Conservation (phyloP, 2,113 vertebrate species). For the Gobius niger region DNA sequence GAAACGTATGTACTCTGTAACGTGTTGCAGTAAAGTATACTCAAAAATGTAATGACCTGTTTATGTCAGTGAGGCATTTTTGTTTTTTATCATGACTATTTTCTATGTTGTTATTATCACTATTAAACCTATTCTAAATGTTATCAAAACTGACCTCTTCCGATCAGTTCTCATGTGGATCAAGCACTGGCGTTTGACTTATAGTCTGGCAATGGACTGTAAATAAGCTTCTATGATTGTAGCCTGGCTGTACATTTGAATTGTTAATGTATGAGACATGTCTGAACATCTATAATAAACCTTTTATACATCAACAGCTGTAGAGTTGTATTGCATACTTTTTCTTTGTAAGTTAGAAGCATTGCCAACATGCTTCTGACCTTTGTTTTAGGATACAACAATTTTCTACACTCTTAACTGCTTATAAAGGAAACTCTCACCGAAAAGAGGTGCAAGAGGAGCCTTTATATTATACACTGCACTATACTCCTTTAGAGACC, state of each 20-base stretch:
- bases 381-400: not conserved
- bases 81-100: slow-evolving; percentile 30
- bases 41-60: slow-evolving; percentile 72
- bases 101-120: slow-evolving; percentile 44
- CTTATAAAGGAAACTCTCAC: not conserved
- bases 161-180: slow-evolving; percentile 39
- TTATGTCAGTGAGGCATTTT: slow-evolving; percentile 68
- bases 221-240: slow-evolving; percentile 60
- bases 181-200: slow-evolving; percentile 62
- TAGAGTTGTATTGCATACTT: not conserved
- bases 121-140: slow-evolving; percentile 44
- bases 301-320: slow-evolving; percentile 60
- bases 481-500: no score
- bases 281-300: slow-evolving; percentile 62
- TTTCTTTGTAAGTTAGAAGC: not conserved
- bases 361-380: not conserved
- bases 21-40: slow-evolving; percentile 46
- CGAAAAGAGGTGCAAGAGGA: not conserved
- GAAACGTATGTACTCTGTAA: slow-evolving; percentile 39
- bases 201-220: slow-evolving; percentile 55
- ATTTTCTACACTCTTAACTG: not conserved
- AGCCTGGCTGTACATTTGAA: slow-evolving; percentile 58
- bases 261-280: slow-evolving; percentile 61
- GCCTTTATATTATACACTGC: no score
- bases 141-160: slow-evolving; percentile 37